Evolutionary conservation across 1,140 invertebrate species (phyloP).

Genomic region (Aphaenogaster ashmeadi): DNA sequence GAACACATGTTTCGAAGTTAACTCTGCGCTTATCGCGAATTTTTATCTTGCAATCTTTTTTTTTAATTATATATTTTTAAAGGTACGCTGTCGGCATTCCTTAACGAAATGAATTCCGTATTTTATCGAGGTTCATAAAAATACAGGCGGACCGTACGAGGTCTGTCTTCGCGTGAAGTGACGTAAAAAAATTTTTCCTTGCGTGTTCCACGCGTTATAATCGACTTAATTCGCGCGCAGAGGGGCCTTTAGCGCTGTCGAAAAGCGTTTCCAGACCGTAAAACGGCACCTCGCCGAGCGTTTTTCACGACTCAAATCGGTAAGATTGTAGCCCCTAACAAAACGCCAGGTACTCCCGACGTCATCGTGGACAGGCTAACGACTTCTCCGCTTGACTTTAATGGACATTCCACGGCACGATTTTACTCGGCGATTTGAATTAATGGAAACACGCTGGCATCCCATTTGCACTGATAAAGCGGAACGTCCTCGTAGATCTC

Average conservation of each 20-base stretch:
- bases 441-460: slow-evolving; percentile 76
- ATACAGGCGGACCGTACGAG: background rate
- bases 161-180: background rate
- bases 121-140: background rate
- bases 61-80: background rate
- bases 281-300: background rate
- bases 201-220: background rate
- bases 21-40: background rate
- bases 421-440: slow-evolving; percentile 75
- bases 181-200: background rate
- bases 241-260: background rate
- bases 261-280: slow-evolving; percentile 32
- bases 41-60: background rate
- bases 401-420: slow-evolving; percentile 74
- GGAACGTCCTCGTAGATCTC: slow-evolving; percentile 58
- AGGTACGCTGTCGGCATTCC: background rate
- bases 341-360: slow-evolving; percentile 49
- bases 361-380: slow-evolving; percentile 68
- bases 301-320: slow-evolving; percentile 52
- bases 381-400: slow-evolving; percentile 74
- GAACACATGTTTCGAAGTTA: background rate
- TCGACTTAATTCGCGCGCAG: slow-evolving; percentile 29
- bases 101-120: background rate
- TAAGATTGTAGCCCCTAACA: slow-evolving; percentile 59
- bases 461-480: slow-evolving; percentile 75